A percentile compares a stretch with the other conserved stretches of the same genome.
Conservation (phyloP, 2,113 vertebrate genomes). For the Nothoprocta perdicaria region DNA sequence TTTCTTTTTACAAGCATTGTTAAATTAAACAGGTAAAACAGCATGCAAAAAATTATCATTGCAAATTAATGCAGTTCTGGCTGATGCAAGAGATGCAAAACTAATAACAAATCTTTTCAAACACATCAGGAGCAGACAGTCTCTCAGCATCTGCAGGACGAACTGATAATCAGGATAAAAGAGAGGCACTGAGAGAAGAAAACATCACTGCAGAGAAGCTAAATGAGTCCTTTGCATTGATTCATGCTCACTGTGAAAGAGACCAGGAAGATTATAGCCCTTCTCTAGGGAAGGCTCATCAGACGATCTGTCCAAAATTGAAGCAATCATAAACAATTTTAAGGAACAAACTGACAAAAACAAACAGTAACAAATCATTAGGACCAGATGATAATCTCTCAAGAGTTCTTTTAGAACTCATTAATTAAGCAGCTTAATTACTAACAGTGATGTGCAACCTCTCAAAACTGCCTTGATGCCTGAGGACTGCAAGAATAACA, state of each 20-base stretch:
- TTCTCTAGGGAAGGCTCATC: neutral
- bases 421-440: neutral
- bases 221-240: neutral
- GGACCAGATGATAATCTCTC: neutral
- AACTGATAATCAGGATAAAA: constrained; percentile 7
- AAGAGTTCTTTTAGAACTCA: neutral
- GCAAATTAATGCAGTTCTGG: neutral
- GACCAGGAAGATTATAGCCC: neutral
- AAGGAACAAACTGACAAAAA: neutral
- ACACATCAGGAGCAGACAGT: neutral
- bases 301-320: neutral
- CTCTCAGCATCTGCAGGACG: constrained; percentile 19
- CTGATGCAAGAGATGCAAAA: constrained; percentile 21
- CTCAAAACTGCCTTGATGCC: neutral
- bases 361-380: neutral
- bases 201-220: neutral
- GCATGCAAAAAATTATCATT: neutral
- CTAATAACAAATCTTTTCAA: neutral
- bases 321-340: neutral
- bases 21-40: constrained; percentile 15
- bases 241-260: neutral
- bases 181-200: neutral
- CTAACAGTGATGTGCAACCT: neutral
- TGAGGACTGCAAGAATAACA: neutral
- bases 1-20: neutral